A percentile compares a stretch with the other conserved stretches of the same genome.
Evolutionary conservation across 2,888 invertebrate species (phyloP).

Genomic region (Tenodera sinensis): DNA sequence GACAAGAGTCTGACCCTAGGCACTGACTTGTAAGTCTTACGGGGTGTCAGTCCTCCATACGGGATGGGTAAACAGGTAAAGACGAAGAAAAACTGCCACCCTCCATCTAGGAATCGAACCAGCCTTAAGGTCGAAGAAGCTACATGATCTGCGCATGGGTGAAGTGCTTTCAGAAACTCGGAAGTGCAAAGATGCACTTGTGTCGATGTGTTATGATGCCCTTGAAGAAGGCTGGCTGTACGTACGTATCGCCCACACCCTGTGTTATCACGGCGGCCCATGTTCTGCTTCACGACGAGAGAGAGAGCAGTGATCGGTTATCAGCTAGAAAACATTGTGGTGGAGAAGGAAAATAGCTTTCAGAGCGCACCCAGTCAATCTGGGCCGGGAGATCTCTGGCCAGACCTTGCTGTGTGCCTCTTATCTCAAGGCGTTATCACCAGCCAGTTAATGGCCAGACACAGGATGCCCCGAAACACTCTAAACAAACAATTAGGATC

Average conservation of each 20-base stretch:
- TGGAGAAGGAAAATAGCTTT: constrained; percentile 12
- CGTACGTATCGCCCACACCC: not conserved
- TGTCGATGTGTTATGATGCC: too few relatives aligned
- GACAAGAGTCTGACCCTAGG: too few relatives aligned
- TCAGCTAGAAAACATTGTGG: constrained; percentile 16
- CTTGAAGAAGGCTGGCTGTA: not conserved
- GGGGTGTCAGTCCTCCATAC: too few relatives aligned
- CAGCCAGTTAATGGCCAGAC: constrained; percentile 8
- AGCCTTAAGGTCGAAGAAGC: too few relatives aligned
- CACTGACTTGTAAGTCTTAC: too few relatives aligned
- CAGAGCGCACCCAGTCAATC: constrained; percentile 18
- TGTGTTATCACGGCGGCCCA: not conserved
- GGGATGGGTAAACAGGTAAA: too few relatives aligned
- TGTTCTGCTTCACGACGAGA: constrained; percentile 2
- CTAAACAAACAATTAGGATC: not conserved
- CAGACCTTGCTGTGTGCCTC: constrained; percentile 1
- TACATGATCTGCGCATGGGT: too few relatives aligned
- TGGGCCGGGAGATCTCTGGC: constrained; percentile 9
- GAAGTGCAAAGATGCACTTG: too few relatives aligned
- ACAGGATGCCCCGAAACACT: not conserved
- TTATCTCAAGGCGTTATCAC: constrained; percentile 13
- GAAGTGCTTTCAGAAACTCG: too few relatives aligned
- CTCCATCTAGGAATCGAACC: too few relatives aligned
- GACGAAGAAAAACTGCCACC: too few relatives aligned
- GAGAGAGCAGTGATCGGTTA: constrained; percentile 10